Base-by-base conservation (phyloP, 1,140 invertebrate genomes). In the Dysdera silvatica region DNA sequence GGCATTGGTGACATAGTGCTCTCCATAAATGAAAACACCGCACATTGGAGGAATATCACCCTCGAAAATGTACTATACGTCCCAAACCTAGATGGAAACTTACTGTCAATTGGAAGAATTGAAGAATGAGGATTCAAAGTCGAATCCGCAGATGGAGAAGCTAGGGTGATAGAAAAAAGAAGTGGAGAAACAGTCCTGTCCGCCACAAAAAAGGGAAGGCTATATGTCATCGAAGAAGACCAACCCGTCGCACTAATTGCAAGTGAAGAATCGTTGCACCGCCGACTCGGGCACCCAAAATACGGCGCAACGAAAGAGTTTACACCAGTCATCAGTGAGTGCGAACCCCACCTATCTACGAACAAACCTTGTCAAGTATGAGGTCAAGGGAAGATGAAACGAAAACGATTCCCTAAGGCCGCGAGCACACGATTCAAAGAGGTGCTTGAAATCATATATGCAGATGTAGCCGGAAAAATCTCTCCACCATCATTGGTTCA, bases 381-480 rank as follows among this genome's bases (percentile, higher is more conserved):
- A 29, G 31, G 52, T 20, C n/a, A 24, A 14, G 32, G 40, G 26
- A 67, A 67, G 33, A 49, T 57, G 65, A 49, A 53, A 28, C 12
- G 43, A 16, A 57, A 32, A 35, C 26, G 5, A 29, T 57, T 57
- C 47, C 32, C 40, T n/a, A 41, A 40, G 32, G 31, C 20, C 10
- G 28, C 2, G 18, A 18, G 28, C 8, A 16, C 14, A 47, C 1
- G 18, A n/a, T 16, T 40, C 10, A 20, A n/a, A 1, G 37, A 28
- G 6, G 6, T 48, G 20, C 32, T 55, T 18, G 56, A 62, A 41
- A 8, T 67, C 8, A 35, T 68, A 24, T 67, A 70, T 45, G 32
- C 23, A 7, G 67, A 71, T 41, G 54, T 70, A 33, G 47, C 32
- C 37, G 67, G 64, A 28, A 59, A 58, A 37, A 69, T 69, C 8